Evolutionary conservation across 2,888 invertebrate genomes (phyloP).

Genomic region (Aphelenchoides bicaudatus): DNA sequence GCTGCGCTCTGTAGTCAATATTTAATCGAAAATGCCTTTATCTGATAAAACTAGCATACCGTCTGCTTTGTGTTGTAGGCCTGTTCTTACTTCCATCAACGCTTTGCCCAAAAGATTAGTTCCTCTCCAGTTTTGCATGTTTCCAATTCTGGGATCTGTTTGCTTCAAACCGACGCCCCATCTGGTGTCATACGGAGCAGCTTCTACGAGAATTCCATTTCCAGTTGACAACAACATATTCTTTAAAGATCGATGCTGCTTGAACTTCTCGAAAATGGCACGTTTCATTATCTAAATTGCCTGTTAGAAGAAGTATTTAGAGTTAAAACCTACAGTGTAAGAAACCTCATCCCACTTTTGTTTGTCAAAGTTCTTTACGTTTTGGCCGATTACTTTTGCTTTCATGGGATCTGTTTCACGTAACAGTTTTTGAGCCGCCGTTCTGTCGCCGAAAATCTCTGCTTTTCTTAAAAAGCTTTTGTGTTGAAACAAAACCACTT

Average conservation of each 20-base stretch:
- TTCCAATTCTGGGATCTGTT: conserved; percentile 1
- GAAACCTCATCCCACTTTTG: conserved; percentile 6
- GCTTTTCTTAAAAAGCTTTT: conserved; percentile 9
- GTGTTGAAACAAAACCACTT: neutral
- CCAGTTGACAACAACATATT: neutral
- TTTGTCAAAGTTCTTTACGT: conserved; percentile 1
- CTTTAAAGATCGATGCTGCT: conserved; percentile 6
- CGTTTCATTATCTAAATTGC: conserved; percentile 2
- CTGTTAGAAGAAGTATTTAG: too few relatives aligned
- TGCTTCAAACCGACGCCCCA: neutral
- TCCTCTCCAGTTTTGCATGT: neutral
- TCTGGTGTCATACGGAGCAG: neutral
- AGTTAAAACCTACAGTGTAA: neutral
- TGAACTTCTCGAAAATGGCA: conserved; percentile 14
- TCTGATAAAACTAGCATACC: neutral
- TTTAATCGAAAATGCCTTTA: neutral
- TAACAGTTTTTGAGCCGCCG: neutral
- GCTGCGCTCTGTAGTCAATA: neutral
- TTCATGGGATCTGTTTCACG: conserved; percentile 9
- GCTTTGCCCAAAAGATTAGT: conserved; percentile 5
- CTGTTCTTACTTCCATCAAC: conserved; percentile 1
- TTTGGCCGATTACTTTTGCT: conserved; percentile 10
- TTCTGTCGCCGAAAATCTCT: neutral
- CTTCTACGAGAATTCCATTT: conserved; percentile 3
- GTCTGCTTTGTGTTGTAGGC: conserved; percentile 1